Evolutionary conservation across 2,888 invertebrate species (phyloP), one percentile per base, ranked within the genome.

Genomic region (Cheilosia vernalis): DNA sequence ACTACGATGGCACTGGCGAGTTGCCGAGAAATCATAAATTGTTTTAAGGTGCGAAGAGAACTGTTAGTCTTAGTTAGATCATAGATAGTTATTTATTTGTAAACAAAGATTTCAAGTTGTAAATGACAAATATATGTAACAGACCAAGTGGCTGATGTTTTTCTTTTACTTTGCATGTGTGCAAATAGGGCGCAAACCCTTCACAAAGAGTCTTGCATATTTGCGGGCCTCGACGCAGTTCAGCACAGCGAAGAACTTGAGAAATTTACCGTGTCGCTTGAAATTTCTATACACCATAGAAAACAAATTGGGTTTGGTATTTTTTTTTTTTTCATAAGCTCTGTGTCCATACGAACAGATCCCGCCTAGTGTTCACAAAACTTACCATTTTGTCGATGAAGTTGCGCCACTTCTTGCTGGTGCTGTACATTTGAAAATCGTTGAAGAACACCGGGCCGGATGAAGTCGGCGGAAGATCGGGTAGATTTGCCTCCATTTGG

Each of bases 381-480:
- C 92, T 91, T 88, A 93, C 93, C 92, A 93, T 93, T 78, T 92
- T 92, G 30, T 93, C 93, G 33, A 94, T 92, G 87, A 94, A 94
- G 73, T 90, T 90, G 4, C 89, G 91, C 94, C 94, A 95, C 87
- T 94, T 93, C 67, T 93, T 93, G 58, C 92, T 92, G 4, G 92
- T 92, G 87, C 93, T 93, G 88, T 93, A 94, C 87, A 91, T 92
- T 89, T 93, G 93, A 88, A 94, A 95, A 88, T 94, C 93, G 87
- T 94, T 94, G 88, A 94, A 94, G 90, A 95, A 94, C 0, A 93
- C 92, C 0, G 94, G 94, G 1, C 94, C 94, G 15, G 93, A 92
- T 10, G 93, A 91, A 2, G 93, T 93, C 5, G 92, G 91, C 0
- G 94, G 94, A 55, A 94, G 89, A 87, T 92, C 92, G 0, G 93